These are phyloP conservation scores for Phaedon cochleariae DNA, from an alignment of 2,888 invertebrate species.

Conservation along the genomic window DNA sequence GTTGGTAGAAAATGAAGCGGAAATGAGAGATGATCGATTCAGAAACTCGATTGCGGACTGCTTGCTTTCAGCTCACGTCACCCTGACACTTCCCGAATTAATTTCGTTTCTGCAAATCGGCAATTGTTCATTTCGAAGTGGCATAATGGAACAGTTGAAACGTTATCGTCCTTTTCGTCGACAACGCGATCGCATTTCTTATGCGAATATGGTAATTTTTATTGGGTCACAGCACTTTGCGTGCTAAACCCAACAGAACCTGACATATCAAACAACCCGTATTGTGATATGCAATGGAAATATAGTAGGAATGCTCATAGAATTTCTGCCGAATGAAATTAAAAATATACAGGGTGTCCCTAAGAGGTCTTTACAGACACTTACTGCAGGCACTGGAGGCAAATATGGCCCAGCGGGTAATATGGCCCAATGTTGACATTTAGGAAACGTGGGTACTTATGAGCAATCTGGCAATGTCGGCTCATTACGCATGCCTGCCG, in stretches of 20 bases:
- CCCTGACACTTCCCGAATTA: background rate
- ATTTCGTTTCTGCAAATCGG: background rate
- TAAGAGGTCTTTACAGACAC: no score
- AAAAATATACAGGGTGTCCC: no score
- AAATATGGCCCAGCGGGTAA: no score
- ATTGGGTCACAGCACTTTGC: background rate
- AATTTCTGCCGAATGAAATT: no score
- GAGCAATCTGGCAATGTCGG: no score
- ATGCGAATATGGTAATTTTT: background rate
- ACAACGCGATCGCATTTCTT: background rate
- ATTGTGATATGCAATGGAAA: no score
- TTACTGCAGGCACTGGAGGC: no score
- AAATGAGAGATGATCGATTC: background rate
- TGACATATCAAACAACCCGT: no score
- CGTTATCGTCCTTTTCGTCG: background rate
- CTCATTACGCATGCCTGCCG: no score
- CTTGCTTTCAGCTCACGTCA: background rate
- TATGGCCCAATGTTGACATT: no score
- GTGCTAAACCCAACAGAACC: background rate
- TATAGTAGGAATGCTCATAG: no score
- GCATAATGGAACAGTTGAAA: background rate
- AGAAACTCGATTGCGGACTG: conserved; percentile 3
- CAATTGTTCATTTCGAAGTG: background rate
- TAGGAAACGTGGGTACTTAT: no score
- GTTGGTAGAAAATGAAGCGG: background rate